These are phyloP conservation scores for Drosophila putrida DNA, from an alignment of 2,888 invertebrate species.

Conservation along the genomic window DNA sequence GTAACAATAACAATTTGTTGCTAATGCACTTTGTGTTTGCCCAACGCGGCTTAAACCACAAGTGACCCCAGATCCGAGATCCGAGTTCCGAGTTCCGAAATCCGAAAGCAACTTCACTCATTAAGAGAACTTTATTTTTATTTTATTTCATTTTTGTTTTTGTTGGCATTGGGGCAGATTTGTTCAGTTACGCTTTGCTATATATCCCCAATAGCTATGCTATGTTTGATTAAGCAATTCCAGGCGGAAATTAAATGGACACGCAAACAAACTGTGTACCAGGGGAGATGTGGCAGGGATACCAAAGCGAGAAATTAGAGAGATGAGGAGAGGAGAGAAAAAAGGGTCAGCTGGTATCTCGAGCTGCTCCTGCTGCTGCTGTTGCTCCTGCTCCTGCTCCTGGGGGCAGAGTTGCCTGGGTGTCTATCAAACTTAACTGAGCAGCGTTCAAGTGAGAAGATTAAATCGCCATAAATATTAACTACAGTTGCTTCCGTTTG, in stretches of 20 bases:
- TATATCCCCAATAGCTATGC: conserved; percentile 45
- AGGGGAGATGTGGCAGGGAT: not conserved
- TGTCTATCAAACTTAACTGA: conserved; percentile 78
- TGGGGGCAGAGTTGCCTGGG: conserved; percentile 19
- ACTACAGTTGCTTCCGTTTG: conserved; percentile 73
- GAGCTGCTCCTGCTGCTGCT: conserved; percentile 1
- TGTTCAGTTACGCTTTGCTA: conserved; percentile 21
- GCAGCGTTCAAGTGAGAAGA: conserved; percentile 80
- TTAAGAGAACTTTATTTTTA: conserved; percentile 23
- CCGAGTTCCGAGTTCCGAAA: not conserved
- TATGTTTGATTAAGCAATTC: conserved; percentile 79
- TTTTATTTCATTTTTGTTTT: too few relatives aligned
- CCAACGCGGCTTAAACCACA: conserved; percentile 26
- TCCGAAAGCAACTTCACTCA: conserved; percentile 20
- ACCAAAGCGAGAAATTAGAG: not conserved
- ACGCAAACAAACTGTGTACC: conserved; percentile 71
- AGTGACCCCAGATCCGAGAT: conserved; percentile 9
- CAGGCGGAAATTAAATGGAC: conserved; percentile 82
- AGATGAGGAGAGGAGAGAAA: not conserved
- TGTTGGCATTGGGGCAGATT: conserved; percentile 26
- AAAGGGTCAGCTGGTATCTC: conserved; percentile 54
- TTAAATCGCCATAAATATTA: conserved; percentile 83
- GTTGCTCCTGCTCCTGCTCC: not conserved
- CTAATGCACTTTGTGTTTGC: conserved; percentile 71
- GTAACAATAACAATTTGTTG: conserved; percentile 77